These are phyloP conservation scores for Lumbricus terrestris DNA, from an alignment of 2,888 invertebrate genomes.

Conservation along the genomic window DNA sequence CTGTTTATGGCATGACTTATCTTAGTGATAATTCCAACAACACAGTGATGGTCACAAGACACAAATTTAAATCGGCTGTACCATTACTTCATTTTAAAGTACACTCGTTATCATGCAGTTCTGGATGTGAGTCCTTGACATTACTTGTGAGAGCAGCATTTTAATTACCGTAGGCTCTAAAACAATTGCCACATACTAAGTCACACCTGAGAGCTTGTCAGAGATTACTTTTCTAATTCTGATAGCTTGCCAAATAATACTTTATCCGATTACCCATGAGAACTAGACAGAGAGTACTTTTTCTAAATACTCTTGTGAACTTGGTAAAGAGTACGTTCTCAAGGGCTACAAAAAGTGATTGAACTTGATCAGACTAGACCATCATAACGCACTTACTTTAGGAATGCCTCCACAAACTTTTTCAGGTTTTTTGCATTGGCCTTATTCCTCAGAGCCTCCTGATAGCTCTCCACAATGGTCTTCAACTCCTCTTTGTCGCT, in stretches of 20 bases:
- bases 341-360: neutral
- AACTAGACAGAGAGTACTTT: neutral
- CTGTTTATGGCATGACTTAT: neutral
- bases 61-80: neutral
- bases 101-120: neutral
- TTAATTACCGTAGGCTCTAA: neutral
- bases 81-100: neutral
- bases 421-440: constrained; percentile 80
- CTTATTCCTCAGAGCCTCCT: constrained; percentile 71
- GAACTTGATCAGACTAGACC: neutral
- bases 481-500: constrained; percentile 62
- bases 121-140: neutral
- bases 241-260: too few species aligned
- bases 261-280: too few species aligned
- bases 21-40: neutral
- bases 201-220: neutral
- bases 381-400: constrained; percentile 69
- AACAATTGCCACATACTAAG: neutral
- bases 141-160: neutral
- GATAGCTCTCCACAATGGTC: constrained; percentile 74
- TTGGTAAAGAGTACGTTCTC: neutral
- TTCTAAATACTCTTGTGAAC: neutral
- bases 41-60: neutral
- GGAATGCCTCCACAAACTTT: constrained; percentile 77
- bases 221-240: neutral